Percentiles rank a stretch among this genome's conserved stretches.
phyloP scores from a whole-genome alignment of 2,888 invertebrate species.

The Melanargia galathea region DNA sequence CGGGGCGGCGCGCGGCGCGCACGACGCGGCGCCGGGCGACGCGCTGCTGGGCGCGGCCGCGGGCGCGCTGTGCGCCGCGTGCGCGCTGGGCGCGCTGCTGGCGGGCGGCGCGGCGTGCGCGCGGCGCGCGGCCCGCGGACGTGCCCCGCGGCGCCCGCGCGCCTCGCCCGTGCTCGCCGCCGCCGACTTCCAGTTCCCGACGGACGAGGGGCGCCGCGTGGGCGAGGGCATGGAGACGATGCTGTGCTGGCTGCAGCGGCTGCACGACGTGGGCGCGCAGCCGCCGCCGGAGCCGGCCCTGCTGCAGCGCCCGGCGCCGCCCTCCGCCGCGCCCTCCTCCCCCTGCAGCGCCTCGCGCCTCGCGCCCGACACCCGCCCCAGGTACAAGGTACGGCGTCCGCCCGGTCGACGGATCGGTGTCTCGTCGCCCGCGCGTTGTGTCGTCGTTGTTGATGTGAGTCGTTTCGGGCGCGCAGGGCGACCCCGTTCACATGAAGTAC shows the following conservation, averaged over 20 bases:
- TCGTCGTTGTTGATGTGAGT: background rate
- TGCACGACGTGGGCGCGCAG: slow-evolving; percentile 89
- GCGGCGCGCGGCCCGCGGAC: slow-evolving; percentile 32
- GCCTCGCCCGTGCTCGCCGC: slow-evolving; percentile 49
- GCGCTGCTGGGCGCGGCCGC: slow-evolving; percentile 36
- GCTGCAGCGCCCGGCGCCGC: slow-evolving; percentile 85
- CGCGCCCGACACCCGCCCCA: slow-evolving; percentile 86
- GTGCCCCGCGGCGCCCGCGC: slow-evolving; percentile 44
- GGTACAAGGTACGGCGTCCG: slow-evolving; percentile 87
- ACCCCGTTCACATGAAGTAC: slow-evolving; percentile 93
- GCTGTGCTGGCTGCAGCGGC: slow-evolving; percentile 92
- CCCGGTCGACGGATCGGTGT: background rate
- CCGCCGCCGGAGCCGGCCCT: background rate
- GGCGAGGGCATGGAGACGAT: slow-evolving; percentile 91
- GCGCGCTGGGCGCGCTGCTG: slow-evolving; percentile 21
- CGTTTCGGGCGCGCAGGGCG: slow-evolving; percentile 84
- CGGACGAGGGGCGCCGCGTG: slow-evolving; percentile 60
- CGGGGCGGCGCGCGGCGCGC: slow-evolving; percentile 29
- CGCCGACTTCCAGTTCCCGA: slow-evolving; percentile 58
- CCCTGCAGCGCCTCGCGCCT: slow-evolving; percentile 75
- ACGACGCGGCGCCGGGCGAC: slow-evolving; percentile 20
- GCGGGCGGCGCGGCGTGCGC: slow-evolving; percentile 35
- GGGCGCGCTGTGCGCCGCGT: slow-evolving; percentile 30
- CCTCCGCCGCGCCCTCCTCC: slow-evolving; percentile 76
- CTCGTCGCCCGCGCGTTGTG: no score